Evolutionary conservation across 2,888 invertebrate species (phyloP).

Genomic region (Antitype chi): DNA sequence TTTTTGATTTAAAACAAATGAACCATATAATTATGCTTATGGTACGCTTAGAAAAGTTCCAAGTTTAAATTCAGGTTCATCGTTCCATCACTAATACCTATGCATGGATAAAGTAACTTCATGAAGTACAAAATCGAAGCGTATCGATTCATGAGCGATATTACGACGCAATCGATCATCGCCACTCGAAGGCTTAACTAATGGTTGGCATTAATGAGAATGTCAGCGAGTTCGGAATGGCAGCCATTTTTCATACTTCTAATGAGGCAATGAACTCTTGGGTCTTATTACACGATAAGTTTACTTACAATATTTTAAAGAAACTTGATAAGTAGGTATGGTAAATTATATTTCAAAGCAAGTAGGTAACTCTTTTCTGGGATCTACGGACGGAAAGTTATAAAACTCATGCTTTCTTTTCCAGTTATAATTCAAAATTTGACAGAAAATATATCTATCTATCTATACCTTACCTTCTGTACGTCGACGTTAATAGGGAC

Average conservation of each 20-base stretch:
- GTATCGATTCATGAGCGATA: conserved; percentile 47
- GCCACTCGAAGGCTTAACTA: conserved; percentile 45
- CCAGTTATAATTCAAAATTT: not conserved
- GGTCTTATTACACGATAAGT: not conserved
- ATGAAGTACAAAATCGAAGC: conserved; percentile 32
- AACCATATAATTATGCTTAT: not conserved
- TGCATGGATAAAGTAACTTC: not conserved
- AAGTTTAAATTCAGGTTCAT: not conserved
- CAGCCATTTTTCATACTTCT: conserved; percentile 46
- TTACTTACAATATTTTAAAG: too few species aligned
- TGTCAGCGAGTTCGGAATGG: conserved; percentile 44
- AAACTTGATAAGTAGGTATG: too few species aligned
- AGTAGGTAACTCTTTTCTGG: not conserved
- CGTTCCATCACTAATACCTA: conserved; percentile 15
- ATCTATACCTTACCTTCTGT: not conserved
- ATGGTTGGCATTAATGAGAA: conserved; percentile 59
- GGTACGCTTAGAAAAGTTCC: not conserved
- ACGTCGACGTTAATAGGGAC: too few species aligned
- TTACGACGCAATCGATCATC: conserved; percentile 57
- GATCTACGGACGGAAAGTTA: not conserved
- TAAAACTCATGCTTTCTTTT: not conserved
- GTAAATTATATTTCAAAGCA: not conserved
- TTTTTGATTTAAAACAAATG: not conserved
- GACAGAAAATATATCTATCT: not conserved
- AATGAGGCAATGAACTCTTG: conserved; percentile 38